Evolutionary conservation across 2,888 invertebrate genomes (phyloP).

Genomic region (Drosophila sordidapex): DNA sequence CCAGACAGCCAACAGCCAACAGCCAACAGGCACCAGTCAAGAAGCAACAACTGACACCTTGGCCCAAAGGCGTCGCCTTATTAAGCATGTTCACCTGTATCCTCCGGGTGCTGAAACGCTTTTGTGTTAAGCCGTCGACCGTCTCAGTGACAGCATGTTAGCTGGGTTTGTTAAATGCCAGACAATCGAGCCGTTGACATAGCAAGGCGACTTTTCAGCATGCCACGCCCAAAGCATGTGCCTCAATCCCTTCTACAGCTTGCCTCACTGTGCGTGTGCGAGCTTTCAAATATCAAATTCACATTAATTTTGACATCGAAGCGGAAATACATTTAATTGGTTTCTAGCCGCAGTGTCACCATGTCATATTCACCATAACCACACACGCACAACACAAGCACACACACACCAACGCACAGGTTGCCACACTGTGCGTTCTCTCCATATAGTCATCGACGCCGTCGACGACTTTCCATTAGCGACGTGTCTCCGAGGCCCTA

Average conservation of each 20-base stretch:
- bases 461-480: slow-evolving; percentile 65
- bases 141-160: slow-evolving; percentile 42
- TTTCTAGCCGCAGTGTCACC: slow-evolving; percentile 56
- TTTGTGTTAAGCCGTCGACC: slow-evolving; percentile 16
- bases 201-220: slow-evolving; percentile 51
- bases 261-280: slow-evolving; percentile 34
- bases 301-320: slow-evolving; percentile 80
- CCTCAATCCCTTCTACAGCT: background rate
- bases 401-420: background rate
- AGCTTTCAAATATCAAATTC: slow-evolving; percentile 76
- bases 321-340: slow-evolving; percentile 81
- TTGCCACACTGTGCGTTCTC: slow-evolving; percentile 8
- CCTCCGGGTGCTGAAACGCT: slow-evolving; percentile 61
- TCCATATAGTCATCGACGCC: slow-evolving; percentile 33
- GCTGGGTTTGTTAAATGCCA: slow-evolving; percentile 51
- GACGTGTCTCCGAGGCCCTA: slow-evolving; percentile 41
- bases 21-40: slow-evolving; percentile 3
- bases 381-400: slow-evolving; percentile 1
- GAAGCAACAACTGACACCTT: slow-evolving; percentile 29
- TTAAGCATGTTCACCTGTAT: slow-evolving; percentile 57
- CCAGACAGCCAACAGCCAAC: slow-evolving; percentile 29
- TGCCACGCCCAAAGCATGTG: slow-evolving; percentile 47
- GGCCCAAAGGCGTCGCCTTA: slow-evolving; percentile 47
- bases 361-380: slow-evolving; percentile 24
- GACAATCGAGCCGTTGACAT: slow-evolving; percentile 61